phyloP scores from a whole-genome alignment of 2,888 invertebrate genomes.

The Lasioglossum lativentre region DNA sequence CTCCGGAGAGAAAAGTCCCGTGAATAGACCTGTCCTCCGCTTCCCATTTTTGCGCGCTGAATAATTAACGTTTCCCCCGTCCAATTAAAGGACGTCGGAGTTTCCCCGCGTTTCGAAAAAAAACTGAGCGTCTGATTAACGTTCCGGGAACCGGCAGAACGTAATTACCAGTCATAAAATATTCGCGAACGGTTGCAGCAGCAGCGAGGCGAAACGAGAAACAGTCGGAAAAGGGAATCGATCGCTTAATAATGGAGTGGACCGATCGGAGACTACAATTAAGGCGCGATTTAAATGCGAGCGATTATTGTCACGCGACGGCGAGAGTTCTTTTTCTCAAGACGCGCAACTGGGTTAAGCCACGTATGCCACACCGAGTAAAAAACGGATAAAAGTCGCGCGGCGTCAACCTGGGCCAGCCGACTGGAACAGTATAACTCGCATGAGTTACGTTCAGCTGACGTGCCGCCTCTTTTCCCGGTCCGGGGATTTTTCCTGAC shows the following conservation, averaged over 20 bases:
- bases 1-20: not conserved
- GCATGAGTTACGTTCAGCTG: constrained; percentile 29
- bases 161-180: not conserved
- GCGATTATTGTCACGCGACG: constrained; percentile 34
- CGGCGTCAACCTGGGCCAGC: constrained; percentile 3
- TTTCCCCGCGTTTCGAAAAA: not conserved
- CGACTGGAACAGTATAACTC: constrained; percentile 29
- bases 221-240: not conserved
- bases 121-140: not conserved
- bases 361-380: not conserved
- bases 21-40: not conserved
- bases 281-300: constrained; percentile 26
- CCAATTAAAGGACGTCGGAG: not conserved
- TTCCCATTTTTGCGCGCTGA: not conserved
- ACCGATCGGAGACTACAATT: constrained; percentile 12
- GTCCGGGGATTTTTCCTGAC: constrained; percentile 7
- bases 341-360: constrained; percentile 43
- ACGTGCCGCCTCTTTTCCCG: not conserved
- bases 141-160: not conserved
- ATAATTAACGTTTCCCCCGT: not conserved
- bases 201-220: not conserved
- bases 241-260: constrained; percentile 6
- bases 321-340: not conserved
- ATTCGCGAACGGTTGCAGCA: not conserved
- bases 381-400: constrained; percentile 6